Evolutionary conservation across 2,797 vertebrate genomes (phyloP).

Genomic region (Eulemur coronatus): DNA sequence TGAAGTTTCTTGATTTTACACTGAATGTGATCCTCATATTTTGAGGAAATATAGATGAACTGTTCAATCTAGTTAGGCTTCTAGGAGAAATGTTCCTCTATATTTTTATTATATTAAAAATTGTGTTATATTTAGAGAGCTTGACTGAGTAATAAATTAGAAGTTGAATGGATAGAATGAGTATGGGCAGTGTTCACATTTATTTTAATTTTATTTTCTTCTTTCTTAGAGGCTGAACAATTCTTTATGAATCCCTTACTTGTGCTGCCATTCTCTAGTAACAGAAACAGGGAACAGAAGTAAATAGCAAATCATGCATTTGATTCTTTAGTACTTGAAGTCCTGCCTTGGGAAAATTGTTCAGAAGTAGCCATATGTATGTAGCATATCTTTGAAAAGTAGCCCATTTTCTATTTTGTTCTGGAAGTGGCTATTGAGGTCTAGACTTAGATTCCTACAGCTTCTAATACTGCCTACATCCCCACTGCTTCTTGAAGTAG

Average conservation of each 20-base stretch:
- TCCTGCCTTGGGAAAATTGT: background rate
- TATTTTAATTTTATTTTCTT: background rate
- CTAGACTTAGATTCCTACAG: background rate
- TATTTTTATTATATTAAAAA: background rate
- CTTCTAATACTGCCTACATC: background rate
- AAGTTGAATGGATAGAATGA: background rate
- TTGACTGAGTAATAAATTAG: background rate
- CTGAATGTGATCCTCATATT: background rate
- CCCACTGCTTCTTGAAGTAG: background rate
- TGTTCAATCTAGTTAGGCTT: background rate
- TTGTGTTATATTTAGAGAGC: background rate
- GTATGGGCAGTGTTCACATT: background rate
- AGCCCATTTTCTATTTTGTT: background rate
- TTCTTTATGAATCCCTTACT: background rate
- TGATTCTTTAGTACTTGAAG: background rate
- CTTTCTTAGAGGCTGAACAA: background rate
- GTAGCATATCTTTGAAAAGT: background rate
- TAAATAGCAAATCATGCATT: background rate
- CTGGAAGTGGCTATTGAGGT: background rate
- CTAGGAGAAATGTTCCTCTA: rapidly evolving
- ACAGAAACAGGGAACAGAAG: background rate
- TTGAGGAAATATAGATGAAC: background rate
- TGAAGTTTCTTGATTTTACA: background rate
- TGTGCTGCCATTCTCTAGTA: background rate
- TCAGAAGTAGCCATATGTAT: background rate